phyloP scores from a whole-genome alignment of 2,113 vertebrate genomes.

The Bos javanicus region DNA sequence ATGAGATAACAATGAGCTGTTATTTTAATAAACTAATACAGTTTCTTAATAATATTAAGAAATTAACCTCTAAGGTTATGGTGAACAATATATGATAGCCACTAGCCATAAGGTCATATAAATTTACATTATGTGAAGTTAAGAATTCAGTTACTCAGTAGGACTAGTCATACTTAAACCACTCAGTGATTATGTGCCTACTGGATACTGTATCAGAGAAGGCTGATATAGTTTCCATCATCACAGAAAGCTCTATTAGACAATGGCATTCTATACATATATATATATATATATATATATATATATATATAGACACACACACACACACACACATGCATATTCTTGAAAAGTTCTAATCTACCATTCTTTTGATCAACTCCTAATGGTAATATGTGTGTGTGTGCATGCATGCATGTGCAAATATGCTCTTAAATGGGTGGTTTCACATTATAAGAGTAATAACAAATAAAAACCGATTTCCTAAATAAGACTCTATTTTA shows the following conservation, averaged over 20 bases:
- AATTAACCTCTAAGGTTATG: not conserved
- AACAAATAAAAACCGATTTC: not conserved
- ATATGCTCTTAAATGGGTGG: not conserved
- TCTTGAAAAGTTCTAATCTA: not conserved
- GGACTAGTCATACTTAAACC: not conserved
- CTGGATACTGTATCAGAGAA: not conserved
- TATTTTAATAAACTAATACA: not conserved
- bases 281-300: too few species aligned
- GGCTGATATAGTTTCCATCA: not conserved
- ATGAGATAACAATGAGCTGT: not conserved
- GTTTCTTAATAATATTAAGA: not conserved
- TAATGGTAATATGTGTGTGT: not conserved
- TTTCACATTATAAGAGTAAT: not conserved
- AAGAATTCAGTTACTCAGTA: not conserved
- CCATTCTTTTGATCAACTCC: not conserved
- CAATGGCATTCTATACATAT: not conserved
- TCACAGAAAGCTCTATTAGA: not conserved
- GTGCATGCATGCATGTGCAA: not conserved
- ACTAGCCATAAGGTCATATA: not conserved
- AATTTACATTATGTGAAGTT: not conserved
- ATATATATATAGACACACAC: too few species aligned
- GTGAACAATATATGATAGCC: not conserved
- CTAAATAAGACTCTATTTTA: constrained; percentile 45
- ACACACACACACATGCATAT: not conserved
- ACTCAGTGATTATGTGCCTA: not conserved